Evolutionary conservation across 2,113 vertebrate species (phyloP).

Genomic region (Hymenochirus boettgeri): DNA sequence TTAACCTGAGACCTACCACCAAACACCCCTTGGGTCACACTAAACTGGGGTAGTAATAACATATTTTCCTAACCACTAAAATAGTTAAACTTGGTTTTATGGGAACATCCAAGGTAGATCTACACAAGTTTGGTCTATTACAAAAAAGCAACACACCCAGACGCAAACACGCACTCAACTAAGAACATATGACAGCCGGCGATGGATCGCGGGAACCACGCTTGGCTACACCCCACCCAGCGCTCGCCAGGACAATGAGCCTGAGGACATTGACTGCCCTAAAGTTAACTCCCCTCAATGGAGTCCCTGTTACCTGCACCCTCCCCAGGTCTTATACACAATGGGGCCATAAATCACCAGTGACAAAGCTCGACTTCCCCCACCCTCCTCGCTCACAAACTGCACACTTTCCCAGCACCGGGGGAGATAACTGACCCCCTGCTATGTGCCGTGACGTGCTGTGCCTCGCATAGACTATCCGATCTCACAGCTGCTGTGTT

Average conservation of each 20-base stretch:
- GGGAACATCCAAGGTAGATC: no score
- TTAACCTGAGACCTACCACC: no score
- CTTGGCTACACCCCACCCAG: conserved; percentile 23
- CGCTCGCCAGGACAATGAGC: conserved; percentile 29
- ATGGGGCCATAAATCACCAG: conserved; percentile 23
- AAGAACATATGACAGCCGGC: conserved; percentile 9
- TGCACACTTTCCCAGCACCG: no score
- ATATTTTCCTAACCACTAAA: no score
- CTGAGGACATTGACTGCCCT: conserved; percentile 21
- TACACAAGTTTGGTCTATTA: neutral
- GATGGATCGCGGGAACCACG: conserved; percentile 29
- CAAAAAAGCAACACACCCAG: neutral
- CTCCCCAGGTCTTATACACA: conserved; percentile 5
- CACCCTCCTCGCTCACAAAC: neutral
- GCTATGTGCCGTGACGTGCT: no score
- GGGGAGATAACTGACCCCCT: no score
- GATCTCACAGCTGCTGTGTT: no score
- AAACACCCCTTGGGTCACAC: no score
- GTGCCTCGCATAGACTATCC: no score
- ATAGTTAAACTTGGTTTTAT: no score
- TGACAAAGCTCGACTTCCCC: conserved; percentile 2
- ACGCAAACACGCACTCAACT: neutral
- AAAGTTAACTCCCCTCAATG: neutral
- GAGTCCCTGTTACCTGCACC: neutral
- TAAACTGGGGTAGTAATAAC: no score